Base-by-base conservation (phyloP, 2,797 vertebrate genomes). In the Lithobates sylvaticus region DNA sequence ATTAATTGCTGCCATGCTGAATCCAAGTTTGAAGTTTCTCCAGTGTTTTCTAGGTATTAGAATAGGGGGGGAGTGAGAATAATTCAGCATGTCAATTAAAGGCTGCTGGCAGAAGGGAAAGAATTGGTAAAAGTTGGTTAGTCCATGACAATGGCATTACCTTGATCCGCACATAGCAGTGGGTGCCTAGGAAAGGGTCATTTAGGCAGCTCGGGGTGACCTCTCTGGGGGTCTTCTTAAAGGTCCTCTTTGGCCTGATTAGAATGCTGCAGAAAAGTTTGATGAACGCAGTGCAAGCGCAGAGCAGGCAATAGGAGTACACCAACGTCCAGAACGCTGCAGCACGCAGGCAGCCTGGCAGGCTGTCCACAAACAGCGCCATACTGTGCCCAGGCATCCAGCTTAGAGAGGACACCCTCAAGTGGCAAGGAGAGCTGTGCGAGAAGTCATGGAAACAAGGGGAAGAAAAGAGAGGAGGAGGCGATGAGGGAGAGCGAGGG, bases 81-180 rank as follows among this genome's bases (percentile, higher is more conserved):
- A 75, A 26, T 26, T 65, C 26, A 58, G 29, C 36, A 78, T 34
- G 32, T 68, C 10, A 34, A 74, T 23, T 39, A 58, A n/a, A 23
- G 44, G 16, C 32, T n/a, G 9, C 32, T 36, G 26, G 5, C 26
- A 0, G n/a, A 21, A 26, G 32, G 69, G 8, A 71, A 18, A 72
- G 1, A 72, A 72, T 1, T 36, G 16, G 29, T 71, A 12, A 71
- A 71, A 65, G 61, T 26, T 36, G 44, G 5, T 68, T 7, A 23
- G 42, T 26, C 26, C 39, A 85, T 1, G 54, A 16, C 18, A 81
- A 75, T 5, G 75, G 67, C 10, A 92, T 96, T 94, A 99, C 98
- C 98, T 99, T 99, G 91, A 98, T 96, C 87, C 97, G 89, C 83
- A 99, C 97, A 92, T 99, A 99, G 93, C 97, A 99, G 95, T 99